Evolutionary conservation across 2,113 vertebrate genomes (phyloP), one percentile per base, ranked within the genome.

Genomic region (Cavia aperea): DNA sequence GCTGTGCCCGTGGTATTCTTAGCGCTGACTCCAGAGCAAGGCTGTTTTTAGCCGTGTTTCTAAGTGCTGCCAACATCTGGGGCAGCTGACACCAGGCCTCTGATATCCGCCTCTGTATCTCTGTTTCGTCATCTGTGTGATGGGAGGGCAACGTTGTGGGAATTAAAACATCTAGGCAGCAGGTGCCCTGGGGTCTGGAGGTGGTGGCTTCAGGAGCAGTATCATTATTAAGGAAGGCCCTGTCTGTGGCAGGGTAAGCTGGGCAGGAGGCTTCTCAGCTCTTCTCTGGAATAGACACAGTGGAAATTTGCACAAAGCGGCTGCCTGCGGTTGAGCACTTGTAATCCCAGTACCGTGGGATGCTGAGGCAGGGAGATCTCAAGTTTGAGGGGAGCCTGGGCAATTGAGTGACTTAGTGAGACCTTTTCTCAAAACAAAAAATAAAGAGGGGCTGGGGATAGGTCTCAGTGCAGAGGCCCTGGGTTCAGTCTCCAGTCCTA

Each of bases 31-130:
- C 94, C 88, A 63, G 4, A 43, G 84, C 31, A 33, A 65, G 51
- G 88, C 94, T 96, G 95, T 96, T 96, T 97, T 96, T 96, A 96
- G 94, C 78, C 58, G 43, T 43, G 66, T 93, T 94, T 95, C 94
- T 91, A 93, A 96, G 91, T 84, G 90, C 83, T 93, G 91, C 95
- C 93, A 93, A 89, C 96, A 89, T 96, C 94, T 95, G 94, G 87
- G 77, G 72, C 68, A 88, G 94, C 86, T 83, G 63, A 92, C 36
- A 51, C 31, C 11, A 16, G 58, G 56, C 60, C 36, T 51, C 29
- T 16, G 56, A 15, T 56, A 13, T 31, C 60, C 24, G 15, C 39
- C 39, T 88, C 43, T 46, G 87, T 51, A 43, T 46, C 60, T 90
- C 62, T 2, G 56, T 79, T 56, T 88, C 86, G 84, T 94, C 51